Evolutionary conservation across 2,888 invertebrate genomes (phyloP), one percentile per base, ranked within the genome.

Genomic region (Cactoblastis cactorum): DNA sequence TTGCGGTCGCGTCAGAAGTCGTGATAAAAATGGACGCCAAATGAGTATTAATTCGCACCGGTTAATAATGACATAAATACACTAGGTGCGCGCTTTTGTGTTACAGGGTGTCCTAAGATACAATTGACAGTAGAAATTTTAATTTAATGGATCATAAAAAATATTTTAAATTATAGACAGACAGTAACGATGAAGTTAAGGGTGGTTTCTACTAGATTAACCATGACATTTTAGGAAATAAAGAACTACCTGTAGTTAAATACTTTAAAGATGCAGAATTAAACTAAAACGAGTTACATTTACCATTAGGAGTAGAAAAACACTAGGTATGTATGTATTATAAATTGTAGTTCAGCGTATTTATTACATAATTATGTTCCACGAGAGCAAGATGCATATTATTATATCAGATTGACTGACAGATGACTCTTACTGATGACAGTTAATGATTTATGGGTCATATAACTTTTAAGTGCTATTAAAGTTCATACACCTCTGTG

Each of bases 51-150:
- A 88, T 88, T 88, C 83, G 76, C 84, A 74, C 81, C 77, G 77
- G 84, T 85, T 89, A 89, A 89, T 89, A 88, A 88, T 89, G 89
- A 89, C 89, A 89, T 88, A 89, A 89, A 88, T 88, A 88, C 79
- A 70, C 77, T 83, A 80, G 79, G 74, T 73, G 74, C 77, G 67
- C 66, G 69, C 62, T 65, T 67, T 53, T 24, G 43, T 39, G 51
- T 52, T 76, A 87, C 71, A 81, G 85, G 80, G 49, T 77, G 86
- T 55, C 58, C 17, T n/a, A 22, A 12, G 9, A 28, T 28, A 28
- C 9, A 8, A 8, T 2, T 17, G 35, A 2, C 15, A 15, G 0
- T 15, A 2, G 17, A 17, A 17, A 37, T 37, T 37, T 37, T 11
- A 15, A 15, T 35, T 6, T 28, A 6, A n/a, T n/a, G n/a, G n/a